Percentiles rank a stretch among this genome's conserved stretches.
Conservation (phyloP, 2,797 vertebrate species). For the Gymnoscopelus braueri region DNA sequence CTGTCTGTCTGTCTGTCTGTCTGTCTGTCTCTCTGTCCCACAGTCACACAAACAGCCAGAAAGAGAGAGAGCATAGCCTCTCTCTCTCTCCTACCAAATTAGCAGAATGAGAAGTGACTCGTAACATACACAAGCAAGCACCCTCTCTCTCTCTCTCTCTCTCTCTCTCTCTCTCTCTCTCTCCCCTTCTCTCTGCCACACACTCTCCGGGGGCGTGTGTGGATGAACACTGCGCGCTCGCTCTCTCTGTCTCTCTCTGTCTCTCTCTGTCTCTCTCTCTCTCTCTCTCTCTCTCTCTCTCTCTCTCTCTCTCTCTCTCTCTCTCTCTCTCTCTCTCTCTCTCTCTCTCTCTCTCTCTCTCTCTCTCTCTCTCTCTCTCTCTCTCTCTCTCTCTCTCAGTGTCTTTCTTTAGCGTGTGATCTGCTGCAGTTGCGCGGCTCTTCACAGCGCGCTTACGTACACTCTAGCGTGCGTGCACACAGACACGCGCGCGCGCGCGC, state of each 20-base stretch:
- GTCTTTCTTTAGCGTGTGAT: conserved; percentile 75
- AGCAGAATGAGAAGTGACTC: conserved; percentile 55
- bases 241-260: conserved; percentile 75
- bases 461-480: conserved; percentile 4
- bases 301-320: conserved; percentile 69
- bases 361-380: conserved; percentile 77
- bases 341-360: conserved; percentile 78
- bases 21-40: conserved; percentile 38
- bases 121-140: conserved; percentile 13
- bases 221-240: conserved; percentile 67
- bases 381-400: conserved; percentile 64
- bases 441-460: conserved; percentile 32
- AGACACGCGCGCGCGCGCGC: neutral
- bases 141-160: conserved; percentile 84
- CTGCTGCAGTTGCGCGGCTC: conserved; percentile 78
- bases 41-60: too few relatives aligned
- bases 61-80: too few relatives aligned
- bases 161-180: conserved; percentile 83
- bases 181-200: conserved; percentile 62
- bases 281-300: conserved; percentile 68
- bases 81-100: conserved; percentile 69
- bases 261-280: conserved; percentile 65
- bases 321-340: conserved; percentile 65
- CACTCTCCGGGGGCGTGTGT: too few relatives aligned
- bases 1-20: neutral